Evolutionary conservation across 2,113 vertebrate species (phyloP).

Genomic region (Malurus cyaneus): DNA sequence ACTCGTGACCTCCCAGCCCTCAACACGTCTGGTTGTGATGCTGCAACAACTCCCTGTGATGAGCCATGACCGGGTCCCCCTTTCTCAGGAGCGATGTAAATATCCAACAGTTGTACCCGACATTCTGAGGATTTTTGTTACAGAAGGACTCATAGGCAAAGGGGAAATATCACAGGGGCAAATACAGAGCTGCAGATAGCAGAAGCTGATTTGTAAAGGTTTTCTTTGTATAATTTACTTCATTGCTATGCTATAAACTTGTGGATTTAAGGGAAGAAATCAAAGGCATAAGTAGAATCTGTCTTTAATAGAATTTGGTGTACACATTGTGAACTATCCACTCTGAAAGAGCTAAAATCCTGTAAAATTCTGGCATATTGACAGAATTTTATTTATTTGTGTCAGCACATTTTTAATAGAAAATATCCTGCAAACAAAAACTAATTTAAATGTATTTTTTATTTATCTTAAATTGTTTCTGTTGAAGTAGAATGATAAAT

Average conservation of each 20-base stretch:
- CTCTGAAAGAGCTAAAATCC: background rate
- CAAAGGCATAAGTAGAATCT: background rate
- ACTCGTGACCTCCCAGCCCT: background rate
- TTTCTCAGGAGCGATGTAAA: background rate
- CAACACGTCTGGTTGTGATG: background rate
- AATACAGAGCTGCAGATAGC: background rate
- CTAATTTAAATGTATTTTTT: background rate
- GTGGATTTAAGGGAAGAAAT: background rate
- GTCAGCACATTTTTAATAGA: background rate
- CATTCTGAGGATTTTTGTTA: background rate
- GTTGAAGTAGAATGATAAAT: background rate
- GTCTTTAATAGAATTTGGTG: background rate
- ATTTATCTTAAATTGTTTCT: conserved; percentile 33
- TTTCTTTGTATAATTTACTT: background rate
- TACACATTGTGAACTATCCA: background rate
- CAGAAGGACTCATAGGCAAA: background rate
- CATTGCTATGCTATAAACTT: background rate
- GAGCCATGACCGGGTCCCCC: background rate
- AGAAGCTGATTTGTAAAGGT: background rate
- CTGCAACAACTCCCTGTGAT: background rate
- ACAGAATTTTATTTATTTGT: background rate
- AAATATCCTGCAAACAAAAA: background rate
- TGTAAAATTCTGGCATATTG: background rate
- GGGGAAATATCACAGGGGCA: background rate
- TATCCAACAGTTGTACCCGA: background rate